These are phyloP conservation scores for Hyperoplus immaculatus DNA, from an alignment of 2,797 vertebrate genomes.

Conservation along the genomic window DNA sequence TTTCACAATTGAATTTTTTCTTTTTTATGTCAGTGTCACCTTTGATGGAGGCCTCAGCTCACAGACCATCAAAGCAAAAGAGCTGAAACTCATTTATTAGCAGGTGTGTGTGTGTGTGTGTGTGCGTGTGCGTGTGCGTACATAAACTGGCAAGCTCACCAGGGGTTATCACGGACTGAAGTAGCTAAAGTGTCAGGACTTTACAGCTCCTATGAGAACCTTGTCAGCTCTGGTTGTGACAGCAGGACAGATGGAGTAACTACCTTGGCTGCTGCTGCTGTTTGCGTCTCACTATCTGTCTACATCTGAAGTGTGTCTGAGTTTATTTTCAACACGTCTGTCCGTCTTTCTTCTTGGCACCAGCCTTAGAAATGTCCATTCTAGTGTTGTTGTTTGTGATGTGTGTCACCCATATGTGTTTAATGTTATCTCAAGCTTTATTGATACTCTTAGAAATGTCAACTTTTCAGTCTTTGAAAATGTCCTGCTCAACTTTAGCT, in stretches of 20 bases:
- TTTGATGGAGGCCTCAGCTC: conserved; percentile 49
- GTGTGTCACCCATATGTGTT: not conserved
- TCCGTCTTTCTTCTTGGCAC: conserved; percentile 20
- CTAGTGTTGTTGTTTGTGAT: not conserved
- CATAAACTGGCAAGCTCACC: not conserved
- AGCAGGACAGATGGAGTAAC: conserved; percentile 51
- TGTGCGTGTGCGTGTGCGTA: not conserved
- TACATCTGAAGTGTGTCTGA: conserved; percentile 47
- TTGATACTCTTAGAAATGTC: not conserved
- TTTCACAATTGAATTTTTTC: not conserved
- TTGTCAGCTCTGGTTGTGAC: conserved; percentile 70
- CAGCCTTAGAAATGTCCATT: not conserved
- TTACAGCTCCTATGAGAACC: conserved; percentile 46
- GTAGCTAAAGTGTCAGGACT: conserved; percentile 69
- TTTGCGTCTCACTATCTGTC: conserved; percentile 40
- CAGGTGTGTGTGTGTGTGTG: conserved; percentile 19
- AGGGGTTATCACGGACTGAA: conserved; percentile 55
- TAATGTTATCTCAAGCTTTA: not conserved
- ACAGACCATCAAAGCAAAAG: conserved; percentile 41
- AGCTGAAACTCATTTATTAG: conserved; percentile 48
- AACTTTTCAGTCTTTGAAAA: not conserved
- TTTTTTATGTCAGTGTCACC: conserved; percentile 40
- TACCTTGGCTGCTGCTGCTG: conserved; percentile 26
- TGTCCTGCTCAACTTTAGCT: conserved; percentile 1
- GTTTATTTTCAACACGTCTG: conserved; percentile 12